Evolutionary conservation across 2,797 vertebrate genomes (phyloP).

Genomic region (Mionectes olivaceus): DNA sequence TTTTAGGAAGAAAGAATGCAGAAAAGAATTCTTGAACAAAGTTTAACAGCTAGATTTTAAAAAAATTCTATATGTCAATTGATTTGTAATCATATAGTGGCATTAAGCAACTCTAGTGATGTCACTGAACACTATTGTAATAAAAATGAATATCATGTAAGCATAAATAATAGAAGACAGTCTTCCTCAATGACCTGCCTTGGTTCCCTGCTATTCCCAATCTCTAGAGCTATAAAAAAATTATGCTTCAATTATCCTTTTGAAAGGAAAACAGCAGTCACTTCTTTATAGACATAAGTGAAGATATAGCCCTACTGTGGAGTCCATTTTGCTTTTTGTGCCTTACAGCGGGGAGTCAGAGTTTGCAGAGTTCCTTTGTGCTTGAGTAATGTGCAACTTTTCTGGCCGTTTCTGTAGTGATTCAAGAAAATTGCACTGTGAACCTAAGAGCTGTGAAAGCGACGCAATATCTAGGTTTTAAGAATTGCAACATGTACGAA

Average conservation of each 20-base stretch:
- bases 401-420: neutral
- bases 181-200: neutral
- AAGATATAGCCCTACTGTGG: neutral
- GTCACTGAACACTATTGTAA: neutral
- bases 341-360: neutral
- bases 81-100: neutral
- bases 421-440: neutral
- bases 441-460: neutral
- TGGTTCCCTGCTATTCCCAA: neutral
- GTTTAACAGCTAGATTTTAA: neutral
- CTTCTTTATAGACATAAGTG: neutral
- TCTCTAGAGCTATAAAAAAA: neutral
- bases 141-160: neutral
- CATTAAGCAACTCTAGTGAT: neutral
- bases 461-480: neutral
- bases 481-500: neutral
- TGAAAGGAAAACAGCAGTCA: conserved; percentile 10
- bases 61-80: neutral
- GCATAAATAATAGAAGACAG: neutral
- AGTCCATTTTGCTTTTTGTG: conserved; percentile 3
- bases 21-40: neutral
- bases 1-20: neutral
- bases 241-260: neutral
- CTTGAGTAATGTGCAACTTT: neutral
- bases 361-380: neutral